Conservation (phyloP, 2,888 invertebrate genomes). For the Cotesia congregata region DNA sequence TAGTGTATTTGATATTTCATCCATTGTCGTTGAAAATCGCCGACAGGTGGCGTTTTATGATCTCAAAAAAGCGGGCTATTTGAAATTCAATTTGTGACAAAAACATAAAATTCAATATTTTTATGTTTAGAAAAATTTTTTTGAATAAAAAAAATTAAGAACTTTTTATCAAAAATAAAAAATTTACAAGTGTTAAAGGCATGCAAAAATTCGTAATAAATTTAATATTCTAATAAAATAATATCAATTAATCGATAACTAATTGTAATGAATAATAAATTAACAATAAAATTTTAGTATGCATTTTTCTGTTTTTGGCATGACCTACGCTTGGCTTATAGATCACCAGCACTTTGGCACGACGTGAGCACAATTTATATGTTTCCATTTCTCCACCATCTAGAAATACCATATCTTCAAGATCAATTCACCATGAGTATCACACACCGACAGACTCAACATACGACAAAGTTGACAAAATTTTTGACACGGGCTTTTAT, state of each 20-base stretch:
- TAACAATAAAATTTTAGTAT: conserved; percentile 66
- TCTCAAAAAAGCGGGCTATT: too few relatives aligned
- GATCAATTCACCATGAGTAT: conserved; percentile 29
- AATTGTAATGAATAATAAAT: background rate
- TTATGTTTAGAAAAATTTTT: too few relatives aligned
- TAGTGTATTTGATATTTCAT: too few relatives aligned
- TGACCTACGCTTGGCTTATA: conserved; percentile 65
- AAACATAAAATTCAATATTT: too few relatives aligned
- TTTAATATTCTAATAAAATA: background rate
- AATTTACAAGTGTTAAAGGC: too few relatives aligned
- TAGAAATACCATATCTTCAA: conserved; percentile 27
- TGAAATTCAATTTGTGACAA: too few relatives aligned
- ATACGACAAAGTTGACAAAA: conserved; percentile 52
- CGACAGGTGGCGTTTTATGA: too few relatives aligned
- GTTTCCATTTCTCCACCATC: conserved; percentile 36
- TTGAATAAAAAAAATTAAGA: too few relatives aligned
- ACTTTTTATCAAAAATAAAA: too few relatives aligned
- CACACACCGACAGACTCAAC: conserved; percentile 49
- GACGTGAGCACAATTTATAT: conserved; percentile 63
- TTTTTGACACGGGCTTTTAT: conserved; percentile 51
- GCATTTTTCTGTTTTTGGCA: conserved; percentile 68
- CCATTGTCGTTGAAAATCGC: too few relatives aligned
- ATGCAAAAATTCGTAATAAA: background rate
- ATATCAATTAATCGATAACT: background rate
- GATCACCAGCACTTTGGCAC: conserved; percentile 67